Percentiles rank a stretch among this genome's conserved stretches.
Evolutionary conservation across 2,888 invertebrate genomes (phyloP).

Genomic region (Drosophila vallismaia): DNA sequence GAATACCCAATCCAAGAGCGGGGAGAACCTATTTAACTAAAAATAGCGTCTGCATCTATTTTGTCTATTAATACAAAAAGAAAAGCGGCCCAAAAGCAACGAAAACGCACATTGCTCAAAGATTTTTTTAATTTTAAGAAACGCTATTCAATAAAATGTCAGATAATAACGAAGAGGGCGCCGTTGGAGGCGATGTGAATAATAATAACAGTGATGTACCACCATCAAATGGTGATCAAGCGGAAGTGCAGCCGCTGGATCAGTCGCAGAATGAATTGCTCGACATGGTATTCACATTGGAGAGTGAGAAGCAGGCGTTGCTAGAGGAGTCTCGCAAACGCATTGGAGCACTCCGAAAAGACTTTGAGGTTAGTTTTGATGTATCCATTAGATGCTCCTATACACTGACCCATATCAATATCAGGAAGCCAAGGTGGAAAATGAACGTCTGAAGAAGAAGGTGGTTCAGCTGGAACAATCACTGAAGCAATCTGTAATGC

Average conservation of each 20-base stretch:
- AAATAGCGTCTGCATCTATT: slow-evolving; percentile 69
- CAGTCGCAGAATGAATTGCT: slow-evolving; percentile 80
- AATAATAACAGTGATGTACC: slow-evolving; percentile 58
- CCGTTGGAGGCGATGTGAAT: slow-evolving; percentile 70
- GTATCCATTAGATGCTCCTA: neutral
- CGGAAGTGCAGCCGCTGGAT: slow-evolving; percentile 20
- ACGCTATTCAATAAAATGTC: slow-evolving; percentile 64
- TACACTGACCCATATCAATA: neutral
- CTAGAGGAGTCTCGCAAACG: slow-evolving; percentile 82
- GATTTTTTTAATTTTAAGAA: slow-evolving; percentile 32
- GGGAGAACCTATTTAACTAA: slow-evolving; percentile 50
- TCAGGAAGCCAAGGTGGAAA: slow-evolving; percentile 80
- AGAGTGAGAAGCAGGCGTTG: slow-evolving; percentile 83
- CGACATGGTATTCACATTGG: slow-evolving; percentile 82
- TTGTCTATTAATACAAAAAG: slow-evolving; percentile 68
- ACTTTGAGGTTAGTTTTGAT: slow-evolving; percentile 81
- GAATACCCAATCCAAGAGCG: slow-evolving; percentile 24
- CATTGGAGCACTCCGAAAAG: slow-evolving; percentile 80
- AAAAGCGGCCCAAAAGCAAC: slow-evolving; percentile 41
- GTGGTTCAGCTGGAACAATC: slow-evolving; percentile 81
- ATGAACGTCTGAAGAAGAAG: slow-evolving; percentile 81
- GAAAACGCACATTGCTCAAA: slow-evolving; percentile 39
- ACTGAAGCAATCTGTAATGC: slow-evolving; percentile 81
- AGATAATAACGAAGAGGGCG: slow-evolving; percentile 57
- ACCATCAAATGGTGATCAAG: slow-evolving; percentile 28